These are phyloP conservation scores for Augiades crinisus DNA, from an alignment of 2,888 invertebrate genomes.

Conservation along the genomic window DNA sequence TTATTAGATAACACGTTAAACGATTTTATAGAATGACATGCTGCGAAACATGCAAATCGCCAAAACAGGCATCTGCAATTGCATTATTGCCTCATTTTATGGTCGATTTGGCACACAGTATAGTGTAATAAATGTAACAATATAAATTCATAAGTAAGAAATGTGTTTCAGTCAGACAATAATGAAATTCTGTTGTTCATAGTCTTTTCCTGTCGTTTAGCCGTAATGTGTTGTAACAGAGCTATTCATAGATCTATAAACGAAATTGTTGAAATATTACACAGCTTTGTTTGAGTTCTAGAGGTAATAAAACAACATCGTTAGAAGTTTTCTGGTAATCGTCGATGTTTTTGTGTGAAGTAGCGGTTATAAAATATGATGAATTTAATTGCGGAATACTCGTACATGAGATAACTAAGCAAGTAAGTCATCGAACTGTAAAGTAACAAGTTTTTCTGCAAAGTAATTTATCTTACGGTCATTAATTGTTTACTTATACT, in stretches of 20 bases:
- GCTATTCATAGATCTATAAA: slow-evolving; percentile 1
- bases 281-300: too few relatives aligned
- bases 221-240: slow-evolving; percentile 6
- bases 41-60: neutral
- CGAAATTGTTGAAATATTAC: neutral
- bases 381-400: too few relatives aligned
- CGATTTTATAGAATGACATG: too few relatives aligned
- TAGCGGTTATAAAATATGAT: neutral
- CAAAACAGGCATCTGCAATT: neutral
- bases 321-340: neutral
- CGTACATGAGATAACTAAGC: too few relatives aligned
- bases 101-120: slow-evolving; percentile 11
- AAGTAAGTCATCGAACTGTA: too few relatives aligned
- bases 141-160: slow-evolving; percentile 13
- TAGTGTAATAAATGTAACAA: slow-evolving; percentile 9
- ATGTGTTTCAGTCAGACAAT: slow-evolving; percentile 1
- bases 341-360: too few relatives aligned
- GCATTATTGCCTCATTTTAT: slow-evolving; percentile 11
- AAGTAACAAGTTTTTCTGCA: too few relatives aligned
- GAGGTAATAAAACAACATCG: too few relatives aligned
- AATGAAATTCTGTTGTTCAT: slow-evolving; percentile 10
- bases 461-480: too few relatives aligned
- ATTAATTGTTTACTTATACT: too few relatives aligned
- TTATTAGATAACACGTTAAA: too few relatives aligned
- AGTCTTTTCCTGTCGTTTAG: slow-evolving; percentile 11